Evolutionary conservation across 2,113 vertebrate genomes (phyloP).

Genomic region (Peromyscus maniculatus): DNA sequence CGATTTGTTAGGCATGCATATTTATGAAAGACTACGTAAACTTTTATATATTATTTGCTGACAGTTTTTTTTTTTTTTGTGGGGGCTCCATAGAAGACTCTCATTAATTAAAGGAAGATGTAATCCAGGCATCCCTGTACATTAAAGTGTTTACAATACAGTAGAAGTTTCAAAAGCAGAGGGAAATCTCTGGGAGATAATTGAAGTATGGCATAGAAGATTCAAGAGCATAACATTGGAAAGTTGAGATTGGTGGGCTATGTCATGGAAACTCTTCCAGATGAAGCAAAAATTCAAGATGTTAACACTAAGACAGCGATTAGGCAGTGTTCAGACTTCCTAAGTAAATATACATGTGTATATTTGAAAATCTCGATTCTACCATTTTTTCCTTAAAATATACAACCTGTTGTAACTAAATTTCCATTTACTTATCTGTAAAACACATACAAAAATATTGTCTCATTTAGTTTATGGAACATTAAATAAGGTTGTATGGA

Average conservation of each 20-base stretch:
- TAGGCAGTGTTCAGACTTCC: neutral
- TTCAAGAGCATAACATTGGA: neutral
- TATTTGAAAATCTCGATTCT: neutral
- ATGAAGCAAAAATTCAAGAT: neutral
- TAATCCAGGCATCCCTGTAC: neutral
- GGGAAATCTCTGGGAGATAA: neutral
- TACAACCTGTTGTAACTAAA: neutral
- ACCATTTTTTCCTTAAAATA: neutral
- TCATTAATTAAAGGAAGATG: neutral
- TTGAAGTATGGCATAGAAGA: neutral
- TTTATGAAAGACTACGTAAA: neutral
- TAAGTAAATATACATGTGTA: neutral
- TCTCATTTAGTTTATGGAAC: slow-evolving; percentile 6
- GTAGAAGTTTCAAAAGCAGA: neutral
- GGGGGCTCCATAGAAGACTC: neutral
- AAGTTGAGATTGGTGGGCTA: neutral
- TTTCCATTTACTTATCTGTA: slow-evolving; percentile 1
- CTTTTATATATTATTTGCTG: neutral
- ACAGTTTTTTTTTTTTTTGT: neutral
- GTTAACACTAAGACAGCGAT: neutral
- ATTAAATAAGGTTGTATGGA: slow-evolving; percentile 25
- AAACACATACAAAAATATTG: neutral
- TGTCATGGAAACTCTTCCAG: neutral
- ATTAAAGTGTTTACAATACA: neutral
- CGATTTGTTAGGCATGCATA: neutral